A percentile compares a stretch with the other conserved stretches of the same genome.
Conservation (phyloP, 2,888 invertebrate species). For the Lasioglossum morio region DNA sequence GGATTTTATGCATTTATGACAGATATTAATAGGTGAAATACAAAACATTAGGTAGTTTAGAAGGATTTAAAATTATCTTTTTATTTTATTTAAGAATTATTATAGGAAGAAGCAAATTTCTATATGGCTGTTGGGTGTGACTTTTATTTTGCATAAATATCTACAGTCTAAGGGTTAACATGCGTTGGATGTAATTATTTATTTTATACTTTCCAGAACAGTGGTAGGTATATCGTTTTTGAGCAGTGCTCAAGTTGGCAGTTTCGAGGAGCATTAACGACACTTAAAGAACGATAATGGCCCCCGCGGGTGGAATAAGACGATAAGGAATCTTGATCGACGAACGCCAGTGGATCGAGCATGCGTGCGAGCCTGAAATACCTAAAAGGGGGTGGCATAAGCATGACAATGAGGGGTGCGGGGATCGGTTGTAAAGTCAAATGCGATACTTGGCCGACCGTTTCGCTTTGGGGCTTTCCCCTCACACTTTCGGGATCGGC, state of each 20-base stretch:
- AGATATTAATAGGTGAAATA: too few relatives aligned
- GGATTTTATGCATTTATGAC: too few relatives aligned
- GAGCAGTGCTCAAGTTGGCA: constrained; percentile 16
- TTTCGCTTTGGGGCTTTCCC: constrained; percentile 75
- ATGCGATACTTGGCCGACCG: constrained; percentile 82
- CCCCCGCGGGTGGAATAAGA: background rate
- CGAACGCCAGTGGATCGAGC: constrained; percentile 4
- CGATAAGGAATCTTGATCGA: constrained; percentile 34
- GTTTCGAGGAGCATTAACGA: background rate
- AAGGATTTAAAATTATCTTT: too few relatives aligned
- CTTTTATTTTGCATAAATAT: too few relatives aligned
- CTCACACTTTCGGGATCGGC: constrained; percentile 72
- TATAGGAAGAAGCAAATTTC: too few relatives aligned
- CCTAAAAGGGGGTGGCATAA: constrained; percentile 60
- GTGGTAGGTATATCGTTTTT: too few relatives aligned
- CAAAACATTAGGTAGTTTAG: too few relatives aligned
- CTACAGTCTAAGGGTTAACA: too few relatives aligned
- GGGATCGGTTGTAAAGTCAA: constrained; percentile 82
- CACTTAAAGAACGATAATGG: constrained; percentile 22
- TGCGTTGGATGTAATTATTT: too few relatives aligned
- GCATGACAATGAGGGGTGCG: constrained; percentile 73
- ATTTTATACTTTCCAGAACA: too few relatives aligned
- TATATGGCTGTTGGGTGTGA: too few relatives aligned
- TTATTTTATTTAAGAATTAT: too few relatives aligned
- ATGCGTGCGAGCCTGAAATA: background rate